Percentiles rank a stretch among this genome's conserved stretches.
Conservation (phyloP, 2,888 invertebrate genomes). For the Didymodactylos carnosus region DNA sequence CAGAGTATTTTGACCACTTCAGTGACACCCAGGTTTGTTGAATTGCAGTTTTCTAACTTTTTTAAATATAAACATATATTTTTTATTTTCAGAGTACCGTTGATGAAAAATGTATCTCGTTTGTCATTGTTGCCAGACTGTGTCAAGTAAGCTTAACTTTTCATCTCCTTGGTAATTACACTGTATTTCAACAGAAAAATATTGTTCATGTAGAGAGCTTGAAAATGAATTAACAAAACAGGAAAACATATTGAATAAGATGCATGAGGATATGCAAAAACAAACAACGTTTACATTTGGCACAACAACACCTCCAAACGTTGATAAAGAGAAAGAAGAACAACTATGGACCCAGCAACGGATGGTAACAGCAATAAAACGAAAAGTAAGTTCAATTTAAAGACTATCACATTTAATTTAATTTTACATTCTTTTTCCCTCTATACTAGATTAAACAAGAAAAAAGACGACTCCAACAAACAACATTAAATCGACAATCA, state of each 20-base stretch:
- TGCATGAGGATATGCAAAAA: neutral
- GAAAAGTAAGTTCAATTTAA: neutral
- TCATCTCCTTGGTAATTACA: neutral
- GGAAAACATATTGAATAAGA: neutral
- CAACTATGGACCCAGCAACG: constrained; percentile 9
- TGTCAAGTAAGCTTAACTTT: too few species aligned
- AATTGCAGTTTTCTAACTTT: too few species aligned
- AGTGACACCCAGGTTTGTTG: too few species aligned
- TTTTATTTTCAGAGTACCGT: neutral
- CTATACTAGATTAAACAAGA: neutral
- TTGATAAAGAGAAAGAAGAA: constrained; percentile 1
- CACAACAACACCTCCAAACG: neutral
- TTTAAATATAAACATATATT: too few species aligned
- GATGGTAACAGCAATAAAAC: constrained; percentile 10
- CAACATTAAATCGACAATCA: neutral
- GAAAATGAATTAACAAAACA: neutral
- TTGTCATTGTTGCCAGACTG: too few species aligned
- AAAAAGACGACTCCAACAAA: neutral
- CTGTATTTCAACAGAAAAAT: neutral
- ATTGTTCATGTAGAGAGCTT: neutral
- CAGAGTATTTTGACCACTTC: too few species aligned
- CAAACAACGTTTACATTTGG: neutral
- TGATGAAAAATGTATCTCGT: neutral
- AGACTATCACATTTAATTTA: neutral
- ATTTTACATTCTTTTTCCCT: neutral